These are phyloP conservation scores for Pleuronectes platessa DNA, from an alignment of 2,113 vertebrate genomes.

Conservation along the genomic window DNA sequence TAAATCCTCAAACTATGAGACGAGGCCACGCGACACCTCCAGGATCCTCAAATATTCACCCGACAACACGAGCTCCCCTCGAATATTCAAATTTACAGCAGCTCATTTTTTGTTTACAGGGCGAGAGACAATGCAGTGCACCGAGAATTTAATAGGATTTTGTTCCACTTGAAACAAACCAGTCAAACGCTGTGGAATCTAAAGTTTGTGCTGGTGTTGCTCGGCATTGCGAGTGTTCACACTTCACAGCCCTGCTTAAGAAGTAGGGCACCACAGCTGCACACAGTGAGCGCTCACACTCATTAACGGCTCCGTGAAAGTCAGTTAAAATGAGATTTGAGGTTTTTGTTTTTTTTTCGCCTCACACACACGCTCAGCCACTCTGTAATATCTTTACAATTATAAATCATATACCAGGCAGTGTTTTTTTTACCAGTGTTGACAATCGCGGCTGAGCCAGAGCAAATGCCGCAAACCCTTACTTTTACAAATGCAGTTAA, in stretches of 20 bases:
- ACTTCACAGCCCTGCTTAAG: conserved; percentile 71
- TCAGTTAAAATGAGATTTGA: conserved; percentile 62
- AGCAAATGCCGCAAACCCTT: conserved; percentile 4
- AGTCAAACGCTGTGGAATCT: conserved; percentile 59
- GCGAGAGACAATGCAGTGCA: conserved; percentile 65
- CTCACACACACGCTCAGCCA: not conserved
- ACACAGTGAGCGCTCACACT: conserved; percentile 51
- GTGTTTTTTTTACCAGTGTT: not conserved
- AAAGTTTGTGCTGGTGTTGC: conserved; percentile 69
- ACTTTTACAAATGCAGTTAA: conserved; percentile 9
- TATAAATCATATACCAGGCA: conserved; percentile 1
- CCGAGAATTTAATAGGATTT: conserved; percentile 78
- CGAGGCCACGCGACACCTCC: conserved; percentile 21
- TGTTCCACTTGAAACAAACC: conserved; percentile 71
- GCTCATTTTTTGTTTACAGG: conserved; percentile 65
- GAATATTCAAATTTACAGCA: conserved; percentile 62
- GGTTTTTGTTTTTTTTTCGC: not conserved
- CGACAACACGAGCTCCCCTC: conserved; percentile 62
- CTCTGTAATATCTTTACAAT: conserved; percentile 2
- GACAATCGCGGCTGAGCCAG: conserved; percentile 4
- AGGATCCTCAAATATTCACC: conserved; percentile 51
- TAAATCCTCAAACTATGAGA: not conserved
- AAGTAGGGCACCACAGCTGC: conserved; percentile 72
- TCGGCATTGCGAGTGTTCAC: conserved; percentile 68
- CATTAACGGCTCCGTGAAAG: conserved; percentile 68